Conservation (phyloP, 2,113 vertebrate genomes). For the Oreotrochilus melanogaster region DNA sequence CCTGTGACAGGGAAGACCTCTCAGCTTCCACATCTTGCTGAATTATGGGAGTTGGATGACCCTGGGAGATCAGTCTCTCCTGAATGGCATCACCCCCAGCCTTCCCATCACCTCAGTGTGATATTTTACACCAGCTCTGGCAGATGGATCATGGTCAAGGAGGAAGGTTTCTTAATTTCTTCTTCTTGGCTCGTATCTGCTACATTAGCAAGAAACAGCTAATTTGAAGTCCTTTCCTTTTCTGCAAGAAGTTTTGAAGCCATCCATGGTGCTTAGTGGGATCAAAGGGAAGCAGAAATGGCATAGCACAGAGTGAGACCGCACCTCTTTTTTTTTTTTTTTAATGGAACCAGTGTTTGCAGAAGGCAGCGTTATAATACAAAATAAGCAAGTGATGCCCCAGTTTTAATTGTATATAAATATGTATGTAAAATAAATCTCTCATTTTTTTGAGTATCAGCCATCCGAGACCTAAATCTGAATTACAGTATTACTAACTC, state of each 20-base stretch:
- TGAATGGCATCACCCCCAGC: background rate
- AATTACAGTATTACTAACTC: background rate
- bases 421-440: background rate
- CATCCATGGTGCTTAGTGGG: background rate
- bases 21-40: background rate
- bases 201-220: background rate
- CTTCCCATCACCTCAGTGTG: slow-evolving; percentile 40
- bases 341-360: background rate
- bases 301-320: background rate
- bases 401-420: background rate
- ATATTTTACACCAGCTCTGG: slow-evolving; percentile 2
- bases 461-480: background rate
- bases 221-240: background rate
- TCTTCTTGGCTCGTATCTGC: background rate
- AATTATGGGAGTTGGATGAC: background rate
- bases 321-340: background rate
- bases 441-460: background rate
- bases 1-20: background rate
- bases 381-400: background rate
- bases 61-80: slow-evolving; percentile 37
- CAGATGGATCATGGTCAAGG: slow-evolving; percentile 40
- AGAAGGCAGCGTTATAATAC: rapidly evolving
- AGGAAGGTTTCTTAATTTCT: slow-evolving; percentile 10
- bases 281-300: background rate
- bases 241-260: background rate